Percentiles rank a stretch among this genome's conserved stretches.
phyloP scores from a whole-genome alignment of 2,888 invertebrate species.

The Noctua janthe region DNA sequence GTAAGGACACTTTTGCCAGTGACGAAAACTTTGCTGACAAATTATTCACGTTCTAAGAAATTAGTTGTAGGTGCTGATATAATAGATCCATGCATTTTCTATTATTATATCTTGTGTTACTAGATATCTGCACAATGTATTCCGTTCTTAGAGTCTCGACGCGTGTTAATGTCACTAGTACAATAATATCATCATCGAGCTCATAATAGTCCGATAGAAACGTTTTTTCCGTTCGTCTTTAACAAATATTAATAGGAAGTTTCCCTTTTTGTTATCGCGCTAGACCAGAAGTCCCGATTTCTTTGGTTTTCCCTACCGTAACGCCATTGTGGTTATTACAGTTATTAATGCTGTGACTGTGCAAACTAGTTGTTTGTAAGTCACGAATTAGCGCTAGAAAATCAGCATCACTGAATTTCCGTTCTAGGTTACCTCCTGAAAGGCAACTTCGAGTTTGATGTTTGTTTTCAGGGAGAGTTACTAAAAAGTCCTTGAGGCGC shows the following conservation, averaged over 20 bases:
- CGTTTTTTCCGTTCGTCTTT: conserved; percentile 1
- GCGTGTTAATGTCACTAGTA: conserved; percentile 2
- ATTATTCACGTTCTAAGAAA: neutral
- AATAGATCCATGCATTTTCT: neutral
- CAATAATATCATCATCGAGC: neutral
- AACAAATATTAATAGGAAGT: conserved; percentile 11
- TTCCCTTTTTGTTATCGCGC: neutral
- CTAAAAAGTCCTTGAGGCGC: neutral
- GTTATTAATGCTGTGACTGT: neutral
- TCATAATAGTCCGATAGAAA: neutral
- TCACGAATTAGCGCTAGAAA: neutral
- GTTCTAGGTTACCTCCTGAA: neutral
- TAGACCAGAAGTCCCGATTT: conserved; percentile 14
- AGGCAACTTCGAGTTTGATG: neutral
- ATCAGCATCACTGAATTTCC: neutral
- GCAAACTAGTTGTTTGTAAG: neutral
- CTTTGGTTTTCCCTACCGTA: conserved; percentile 21
- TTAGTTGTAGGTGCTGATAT: neutral
- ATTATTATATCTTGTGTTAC: neutral
- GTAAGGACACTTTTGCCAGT: neutral
- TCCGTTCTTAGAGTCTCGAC: conserved; percentile 7
- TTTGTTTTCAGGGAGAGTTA: neutral
- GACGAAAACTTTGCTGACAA: neutral
- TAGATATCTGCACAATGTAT: neutral
- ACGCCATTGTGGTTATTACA: neutral